phyloP scores from a whole-genome alignment of 2,113 vertebrate species.

The Plecturocebus donacophilus region DNA sequence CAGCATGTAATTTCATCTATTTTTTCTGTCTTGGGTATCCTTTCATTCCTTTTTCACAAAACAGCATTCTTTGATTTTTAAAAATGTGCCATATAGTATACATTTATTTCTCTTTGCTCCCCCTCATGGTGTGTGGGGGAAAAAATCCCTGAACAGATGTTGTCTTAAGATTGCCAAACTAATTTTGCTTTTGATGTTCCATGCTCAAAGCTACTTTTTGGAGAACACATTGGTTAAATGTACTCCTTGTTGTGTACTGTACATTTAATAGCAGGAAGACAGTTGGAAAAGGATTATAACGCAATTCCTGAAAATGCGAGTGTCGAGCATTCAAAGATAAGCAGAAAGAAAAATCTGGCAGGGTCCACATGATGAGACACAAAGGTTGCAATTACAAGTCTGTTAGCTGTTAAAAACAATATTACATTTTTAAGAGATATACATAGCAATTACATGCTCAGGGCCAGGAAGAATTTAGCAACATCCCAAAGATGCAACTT shows the following conservation, averaged over 20 bases:
- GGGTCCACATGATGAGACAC: not conserved
- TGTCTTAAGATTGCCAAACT: slow-evolving; percentile 65
- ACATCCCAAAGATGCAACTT: not conserved
- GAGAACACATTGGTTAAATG: not conserved
- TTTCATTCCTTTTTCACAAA: slow-evolving; percentile 52
- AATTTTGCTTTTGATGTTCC: slow-evolving; percentile 68
- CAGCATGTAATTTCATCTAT: slow-evolving; percentile 42
- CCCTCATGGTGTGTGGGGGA: not conserved
- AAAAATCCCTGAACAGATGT: slow-evolving; percentile 69
- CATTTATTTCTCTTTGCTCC: not conserved
- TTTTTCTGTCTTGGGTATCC: not conserved
- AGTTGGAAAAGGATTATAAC: slow-evolving; percentile 10
- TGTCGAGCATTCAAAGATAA: not conserved
- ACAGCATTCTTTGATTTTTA: slow-evolving; percentile 42
- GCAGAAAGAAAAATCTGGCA: not conserved
- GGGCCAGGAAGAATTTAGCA: not conserved
- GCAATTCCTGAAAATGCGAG: not conserved
- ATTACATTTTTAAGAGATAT: not conserved
- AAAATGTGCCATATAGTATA: slow-evolving; percentile 26
- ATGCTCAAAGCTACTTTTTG: slow-evolving; percentile 38
- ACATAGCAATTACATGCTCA: not conserved
- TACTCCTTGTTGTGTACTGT: not conserved
- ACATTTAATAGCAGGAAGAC: slow-evolving; percentile 52
- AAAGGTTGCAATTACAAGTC: not conserved
- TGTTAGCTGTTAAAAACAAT: not conserved